Evolutionary conservation across 2,888 invertebrate species (phyloP).

Genomic region (Lasius platythorax): DNA sequence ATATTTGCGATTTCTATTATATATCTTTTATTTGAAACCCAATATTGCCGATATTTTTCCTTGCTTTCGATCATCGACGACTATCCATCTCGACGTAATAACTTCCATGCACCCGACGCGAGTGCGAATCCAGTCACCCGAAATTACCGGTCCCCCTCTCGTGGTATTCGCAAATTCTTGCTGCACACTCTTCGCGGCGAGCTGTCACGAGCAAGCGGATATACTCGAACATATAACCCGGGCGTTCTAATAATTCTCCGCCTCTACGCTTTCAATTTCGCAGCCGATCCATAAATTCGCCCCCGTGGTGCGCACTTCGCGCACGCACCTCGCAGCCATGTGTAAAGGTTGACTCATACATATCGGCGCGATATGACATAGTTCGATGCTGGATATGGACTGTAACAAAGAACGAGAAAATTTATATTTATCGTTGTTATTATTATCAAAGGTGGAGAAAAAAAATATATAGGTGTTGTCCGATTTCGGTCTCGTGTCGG

Average conservation of each 20-base stretch:
- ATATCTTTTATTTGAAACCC: not conserved
- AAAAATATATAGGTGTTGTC: not conserved
- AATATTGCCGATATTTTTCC: conserved; percentile 21
- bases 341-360: conserved; percentile 14
- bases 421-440: not conserved
- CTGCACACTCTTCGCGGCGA: conserved; percentile 53
- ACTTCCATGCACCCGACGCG: conserved; percentile 32
- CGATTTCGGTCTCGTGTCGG: not conserved
- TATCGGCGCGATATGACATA: not conserved
- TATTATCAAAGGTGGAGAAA: not conserved
- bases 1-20: not conserved
- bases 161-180: conserved; percentile 72
- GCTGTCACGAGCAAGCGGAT: conserved; percentile 41
- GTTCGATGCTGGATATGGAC: not conserved
- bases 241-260: conserved; percentile 71
- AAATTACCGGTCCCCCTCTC: conserved; percentile 57
- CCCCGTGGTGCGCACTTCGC: conserved; percentile 65
- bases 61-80: not conserved
- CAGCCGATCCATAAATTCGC: conserved; percentile 67
- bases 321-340: conserved; percentile 56
- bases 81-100: conserved; percentile 46
- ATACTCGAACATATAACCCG: conserved; percentile 50
- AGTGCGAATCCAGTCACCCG: conserved; percentile 62
- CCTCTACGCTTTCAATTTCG: conserved; percentile 71
- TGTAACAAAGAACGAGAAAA: not conserved